These are phyloP conservation scores for Neotragus pygmaeus DNA, from an alignment of 2,113 vertebrate species.

Conservation along the genomic window DNA sequence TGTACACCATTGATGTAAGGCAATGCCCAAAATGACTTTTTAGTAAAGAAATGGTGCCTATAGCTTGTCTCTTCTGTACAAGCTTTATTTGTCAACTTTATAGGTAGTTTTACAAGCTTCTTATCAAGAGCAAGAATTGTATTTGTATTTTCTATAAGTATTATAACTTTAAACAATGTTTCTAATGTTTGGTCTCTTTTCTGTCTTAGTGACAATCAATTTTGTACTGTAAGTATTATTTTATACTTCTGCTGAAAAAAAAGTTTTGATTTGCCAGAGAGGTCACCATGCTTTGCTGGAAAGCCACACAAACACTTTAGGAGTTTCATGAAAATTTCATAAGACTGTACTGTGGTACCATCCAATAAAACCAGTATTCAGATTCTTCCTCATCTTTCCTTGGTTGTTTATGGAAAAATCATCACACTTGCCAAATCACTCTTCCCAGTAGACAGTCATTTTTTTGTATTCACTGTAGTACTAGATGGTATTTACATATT, in stretches of 20 bases:
- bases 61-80: background rate
- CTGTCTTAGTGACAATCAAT: background rate
- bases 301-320: background rate
- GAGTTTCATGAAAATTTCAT: background rate
- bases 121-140: background rate
- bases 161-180: constrained; percentile 4
- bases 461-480: background rate
- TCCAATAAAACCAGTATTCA: constrained; percentile 35
- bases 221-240: background rate
- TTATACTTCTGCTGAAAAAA: constrained; percentile 1
- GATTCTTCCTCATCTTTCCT: background rate
- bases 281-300: background rate
- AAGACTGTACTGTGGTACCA: background rate
- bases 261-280: background rate
- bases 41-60: constrained; percentile 30
- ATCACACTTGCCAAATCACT: background rate
- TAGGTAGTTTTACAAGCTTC: background rate
- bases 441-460: background rate
- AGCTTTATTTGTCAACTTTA: constrained; percentile 17
- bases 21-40: background rate
- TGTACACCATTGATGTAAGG: background rate
- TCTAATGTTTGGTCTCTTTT: background rate
- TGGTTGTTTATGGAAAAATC: background rate
- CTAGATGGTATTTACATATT: background rate
- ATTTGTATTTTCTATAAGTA: background rate